Evolutionary conservation across 2,797 vertebrate genomes (phyloP).

Genomic region (Argentina silus): DNA sequence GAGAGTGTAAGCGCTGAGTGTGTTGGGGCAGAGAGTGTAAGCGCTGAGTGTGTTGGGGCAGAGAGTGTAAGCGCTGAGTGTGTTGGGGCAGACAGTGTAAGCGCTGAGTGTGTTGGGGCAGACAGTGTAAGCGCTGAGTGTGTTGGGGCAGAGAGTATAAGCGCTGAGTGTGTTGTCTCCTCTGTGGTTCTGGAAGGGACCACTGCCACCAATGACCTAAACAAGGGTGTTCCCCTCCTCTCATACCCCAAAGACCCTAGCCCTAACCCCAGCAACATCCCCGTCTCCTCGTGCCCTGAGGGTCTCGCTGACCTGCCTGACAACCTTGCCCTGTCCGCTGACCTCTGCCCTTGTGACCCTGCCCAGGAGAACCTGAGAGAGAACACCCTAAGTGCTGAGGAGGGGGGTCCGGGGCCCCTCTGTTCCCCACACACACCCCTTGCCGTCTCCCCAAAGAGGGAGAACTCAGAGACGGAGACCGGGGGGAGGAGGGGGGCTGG

Average conservation of each 20-base stretch:
- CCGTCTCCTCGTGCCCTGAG: slow-evolving; percentile 75
- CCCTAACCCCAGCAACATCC: slow-evolving; percentile 81
- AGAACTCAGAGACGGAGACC: slow-evolving; percentile 79
- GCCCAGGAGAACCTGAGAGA: slow-evolving; percentile 82
- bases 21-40: slow-evolving; percentile 33
- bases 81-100: slow-evolving; percentile 32
- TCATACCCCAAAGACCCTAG: slow-evolving; percentile 76
- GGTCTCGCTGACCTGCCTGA: slow-evolving; percentile 72
- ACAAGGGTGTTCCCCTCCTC: slow-evolving; percentile 80
- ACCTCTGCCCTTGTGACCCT: slow-evolving; percentile 71
- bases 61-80: slow-evolving; percentile 47
- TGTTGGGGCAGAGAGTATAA: slow-evolving; percentile 32
- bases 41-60: slow-evolving; percentile 18
- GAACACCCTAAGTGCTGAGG: slow-evolving; percentile 73
- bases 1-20: slow-evolving; percentile 47
- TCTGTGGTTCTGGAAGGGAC: slow-evolving; percentile 57
- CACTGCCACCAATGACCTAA: slow-evolving; percentile 81
- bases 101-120: slow-evolving; percentile 18
- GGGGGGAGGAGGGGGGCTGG: slow-evolving; percentile 45
- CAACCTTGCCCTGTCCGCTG: slow-evolving; percentile 71
- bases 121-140: slow-evolving; percentile 46
- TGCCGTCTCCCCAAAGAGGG: slow-evolving; percentile 83
- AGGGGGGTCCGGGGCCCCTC: slow-evolving; percentile 67
- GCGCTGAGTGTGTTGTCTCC: slow-evolving; percentile 48
- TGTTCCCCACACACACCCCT: slow-evolving; percentile 76